Conservation (phyloP, 30 jellyfish, hydroid and myxozoan species). For the Cassiopea andromeda region DNA sequence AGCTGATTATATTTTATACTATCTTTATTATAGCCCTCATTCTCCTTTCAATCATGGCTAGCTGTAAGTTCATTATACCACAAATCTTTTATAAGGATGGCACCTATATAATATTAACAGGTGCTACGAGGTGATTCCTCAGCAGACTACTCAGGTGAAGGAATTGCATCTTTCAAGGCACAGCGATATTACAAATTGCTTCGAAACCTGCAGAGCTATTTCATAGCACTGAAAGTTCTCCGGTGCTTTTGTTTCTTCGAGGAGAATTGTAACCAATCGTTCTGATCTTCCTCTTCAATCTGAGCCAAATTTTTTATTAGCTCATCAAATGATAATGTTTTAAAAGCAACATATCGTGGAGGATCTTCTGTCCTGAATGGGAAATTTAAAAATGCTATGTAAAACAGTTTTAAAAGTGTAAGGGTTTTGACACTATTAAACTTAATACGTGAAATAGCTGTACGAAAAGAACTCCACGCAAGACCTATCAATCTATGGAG, state of each 20-base stretch:
- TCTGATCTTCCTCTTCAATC: constrained; percentile 5
- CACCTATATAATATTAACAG: no score
- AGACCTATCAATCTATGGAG: no score
- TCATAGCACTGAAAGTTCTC: not conserved
- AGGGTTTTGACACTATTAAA: not conserved
- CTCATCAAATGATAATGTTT: not conserved
- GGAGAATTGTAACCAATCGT: constrained; percentile 53
- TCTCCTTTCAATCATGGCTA: no score
- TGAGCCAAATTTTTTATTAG: not conserved
- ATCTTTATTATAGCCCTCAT: no score
- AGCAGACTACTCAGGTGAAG: no score
- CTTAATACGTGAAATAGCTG: no score
- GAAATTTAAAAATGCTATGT: not conserved
- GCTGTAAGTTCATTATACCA: no score
- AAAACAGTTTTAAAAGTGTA: not conserved
- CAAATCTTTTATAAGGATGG: no score
- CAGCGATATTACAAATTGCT: not conserved
- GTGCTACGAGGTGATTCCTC: no score
- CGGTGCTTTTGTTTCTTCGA: constrained; percentile 35
- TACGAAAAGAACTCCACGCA: no score
- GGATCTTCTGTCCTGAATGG: not conserved
- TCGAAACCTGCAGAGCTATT: not conserved
- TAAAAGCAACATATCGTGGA: constrained; percentile 25
- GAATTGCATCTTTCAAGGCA: not conserved
- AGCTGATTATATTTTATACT: no score